Conservation (phyloP, 2,888 invertebrate species). For the Uloborus plumipes region DNA sequence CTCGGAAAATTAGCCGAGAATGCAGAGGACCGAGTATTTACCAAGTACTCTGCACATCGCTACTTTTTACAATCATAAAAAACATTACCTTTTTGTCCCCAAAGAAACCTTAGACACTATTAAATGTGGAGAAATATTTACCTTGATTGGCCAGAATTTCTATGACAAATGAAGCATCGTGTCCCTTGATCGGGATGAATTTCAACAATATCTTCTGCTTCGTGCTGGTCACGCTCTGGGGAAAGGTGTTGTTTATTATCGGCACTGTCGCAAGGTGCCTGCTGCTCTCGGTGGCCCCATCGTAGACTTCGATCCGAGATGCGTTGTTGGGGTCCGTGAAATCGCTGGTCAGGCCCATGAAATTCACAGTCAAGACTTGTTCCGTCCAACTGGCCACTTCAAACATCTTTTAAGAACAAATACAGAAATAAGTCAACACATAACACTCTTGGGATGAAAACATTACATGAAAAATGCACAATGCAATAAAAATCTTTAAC, state of each 20-base stretch:
- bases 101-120: not conserved
- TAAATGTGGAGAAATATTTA: constrained; percentile 5
- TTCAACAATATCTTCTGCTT: constrained; percentile 84
- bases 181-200: constrained; percentile 81
- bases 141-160: constrained; percentile 74
- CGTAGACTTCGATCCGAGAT: constrained; percentile 65
- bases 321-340: constrained; percentile 34
- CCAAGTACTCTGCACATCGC: no score
- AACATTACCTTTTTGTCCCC: not conserved
- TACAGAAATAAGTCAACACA: no score
- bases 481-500: no score
- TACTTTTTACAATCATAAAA: no score
- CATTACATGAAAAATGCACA: no score
- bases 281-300: constrained; percentile 74
- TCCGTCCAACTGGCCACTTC: constrained; percentile 53
- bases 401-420: constrained; percentile 67
- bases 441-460: no score
- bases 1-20: no score
- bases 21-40: no score
- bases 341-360: constrained; percentile 82
- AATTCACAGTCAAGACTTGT: constrained; percentile 81
- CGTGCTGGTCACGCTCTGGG: constrained; percentile 88
- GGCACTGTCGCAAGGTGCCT: constrained; percentile 80
- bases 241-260: constrained; percentile 87
- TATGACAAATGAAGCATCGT: constrained; percentile 83